phyloP scores from a whole-genome alignment of 2,113 vertebrate genomes.

The Pao palembangensis region DNA sequence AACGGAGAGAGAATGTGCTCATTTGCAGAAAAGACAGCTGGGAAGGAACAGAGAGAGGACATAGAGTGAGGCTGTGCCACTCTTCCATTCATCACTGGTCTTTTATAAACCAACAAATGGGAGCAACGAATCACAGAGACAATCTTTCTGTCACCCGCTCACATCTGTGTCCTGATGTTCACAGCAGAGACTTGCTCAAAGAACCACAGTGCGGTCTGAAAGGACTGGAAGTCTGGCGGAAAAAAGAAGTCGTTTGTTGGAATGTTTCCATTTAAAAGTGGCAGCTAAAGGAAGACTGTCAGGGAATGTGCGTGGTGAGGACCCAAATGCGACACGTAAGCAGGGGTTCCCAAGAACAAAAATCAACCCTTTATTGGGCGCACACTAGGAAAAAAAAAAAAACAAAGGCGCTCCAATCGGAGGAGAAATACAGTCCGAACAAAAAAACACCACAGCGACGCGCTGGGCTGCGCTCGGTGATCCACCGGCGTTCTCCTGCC shows the following conservation, averaged over 20 bases:
- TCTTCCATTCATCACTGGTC: constrained; percentile 12
- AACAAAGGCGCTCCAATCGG: too few relatives aligned
- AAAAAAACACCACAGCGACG: too few relatives aligned
- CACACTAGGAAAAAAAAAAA: too few relatives aligned
- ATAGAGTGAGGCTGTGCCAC: constrained; percentile 19
- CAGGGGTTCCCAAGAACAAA: too few relatives aligned
- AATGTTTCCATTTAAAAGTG: constrained; percentile 33
- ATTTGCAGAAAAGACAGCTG: constrained; percentile 17
- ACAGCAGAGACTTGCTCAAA: constrained; percentile 30
- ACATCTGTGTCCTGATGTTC: constrained; percentile 30
- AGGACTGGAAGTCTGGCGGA: not conserved
- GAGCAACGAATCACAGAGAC: constrained; percentile 25
- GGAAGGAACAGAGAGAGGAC: constrained; percentile 26
- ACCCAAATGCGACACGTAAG: too few relatives aligned
- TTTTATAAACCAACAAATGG: constrained; percentile 30
- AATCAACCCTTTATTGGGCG: too few relatives aligned
- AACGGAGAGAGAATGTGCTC: too few relatives aligned
- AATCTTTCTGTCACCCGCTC: constrained; percentile 27
- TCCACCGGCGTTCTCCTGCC: too few relatives aligned
- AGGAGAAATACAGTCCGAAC: too few relatives aligned
- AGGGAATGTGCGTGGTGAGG: too few relatives aligned
- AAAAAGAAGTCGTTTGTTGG: constrained; percentile 6
- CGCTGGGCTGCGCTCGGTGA: too few relatives aligned
- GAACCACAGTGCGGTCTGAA: constrained; percentile 17
- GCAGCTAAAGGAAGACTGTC: constrained; percentile 30